Evolutionary conservation across 2,797 vertebrate genomes (phyloP).

Genomic region (Columba guinea): DNA sequence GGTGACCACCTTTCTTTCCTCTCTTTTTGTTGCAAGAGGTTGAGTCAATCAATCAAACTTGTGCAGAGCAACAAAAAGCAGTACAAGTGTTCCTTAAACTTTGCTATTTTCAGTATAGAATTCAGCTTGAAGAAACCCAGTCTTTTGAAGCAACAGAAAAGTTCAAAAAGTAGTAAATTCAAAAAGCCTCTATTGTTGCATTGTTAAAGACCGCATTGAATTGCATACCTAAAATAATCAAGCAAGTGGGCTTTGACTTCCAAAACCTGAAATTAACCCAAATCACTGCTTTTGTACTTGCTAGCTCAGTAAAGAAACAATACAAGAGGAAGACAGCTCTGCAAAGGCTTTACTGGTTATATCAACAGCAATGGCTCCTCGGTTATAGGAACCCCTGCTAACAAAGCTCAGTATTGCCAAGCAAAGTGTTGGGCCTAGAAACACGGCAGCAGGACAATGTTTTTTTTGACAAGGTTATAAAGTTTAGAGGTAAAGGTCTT

Average conservation of each 20-base stretch:
- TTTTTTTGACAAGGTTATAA: not conserved
- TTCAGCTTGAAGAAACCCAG: not conserved
- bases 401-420: not conserved
- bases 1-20: not conserved
- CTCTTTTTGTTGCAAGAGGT: not conserved
- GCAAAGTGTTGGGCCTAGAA: not conserved
- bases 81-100: not conserved
- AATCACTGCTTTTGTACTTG: not conserved
- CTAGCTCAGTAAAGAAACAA: not conserved
- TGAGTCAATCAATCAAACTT: not conserved
- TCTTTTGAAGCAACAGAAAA: not conserved
- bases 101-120: not conserved
- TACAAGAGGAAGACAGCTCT: not conserved
- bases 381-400: not conserved
- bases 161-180: not conserved
- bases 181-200: not conserved
- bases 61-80: not conserved
- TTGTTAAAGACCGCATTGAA: not conserved
- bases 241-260: not conserved
- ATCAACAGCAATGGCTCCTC: not conserved
- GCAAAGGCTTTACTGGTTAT: not conserved
- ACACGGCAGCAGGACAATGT: not conserved
- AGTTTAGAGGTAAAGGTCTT: not conserved
- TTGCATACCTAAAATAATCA: not conserved
- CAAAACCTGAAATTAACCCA: not conserved